A percentile compares a stretch with the other conserved stretches of the same genome.
Conservation (phyloP, 2,113 vertebrate species). For the Sphyrna mokarran region DNA sequence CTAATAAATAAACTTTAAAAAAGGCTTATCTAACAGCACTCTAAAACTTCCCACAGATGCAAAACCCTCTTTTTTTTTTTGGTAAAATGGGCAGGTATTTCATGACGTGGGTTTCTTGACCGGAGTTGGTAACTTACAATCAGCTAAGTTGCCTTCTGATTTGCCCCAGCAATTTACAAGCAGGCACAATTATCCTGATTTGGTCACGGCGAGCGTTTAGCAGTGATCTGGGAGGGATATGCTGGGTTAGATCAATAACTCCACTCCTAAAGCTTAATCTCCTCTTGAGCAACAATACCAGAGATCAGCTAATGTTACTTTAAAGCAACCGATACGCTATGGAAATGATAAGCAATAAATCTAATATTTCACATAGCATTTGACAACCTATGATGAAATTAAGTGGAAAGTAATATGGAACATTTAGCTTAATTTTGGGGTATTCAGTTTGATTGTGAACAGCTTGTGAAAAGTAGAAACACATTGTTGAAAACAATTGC, state of each 20-base stretch:
- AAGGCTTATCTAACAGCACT: background rate
- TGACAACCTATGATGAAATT: background rate
- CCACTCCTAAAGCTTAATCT: background rate
- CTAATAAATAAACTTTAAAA: no score
- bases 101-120: no score
- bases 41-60: background rate
- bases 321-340: background rate
- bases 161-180: background rate
- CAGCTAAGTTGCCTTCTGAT: background rate
- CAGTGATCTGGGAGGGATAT: background rate
- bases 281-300: background rate
- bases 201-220: background rate
- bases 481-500: background rate
- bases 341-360: background rate
- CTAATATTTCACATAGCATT: background rate
- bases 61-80: background rate
- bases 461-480: constrained; percentile 1
- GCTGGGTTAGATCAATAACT: background rate
- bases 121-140: background rate
- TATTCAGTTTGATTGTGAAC: background rate
- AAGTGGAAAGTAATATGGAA: background rate
- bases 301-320: background rate
- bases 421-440: background rate
- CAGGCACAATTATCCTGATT: background rate
- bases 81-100: background rate